These are phyloP conservation scores for Papilio protenor DNA, from an alignment of 2,888 invertebrate species.

Conservation along the genomic window DNA sequence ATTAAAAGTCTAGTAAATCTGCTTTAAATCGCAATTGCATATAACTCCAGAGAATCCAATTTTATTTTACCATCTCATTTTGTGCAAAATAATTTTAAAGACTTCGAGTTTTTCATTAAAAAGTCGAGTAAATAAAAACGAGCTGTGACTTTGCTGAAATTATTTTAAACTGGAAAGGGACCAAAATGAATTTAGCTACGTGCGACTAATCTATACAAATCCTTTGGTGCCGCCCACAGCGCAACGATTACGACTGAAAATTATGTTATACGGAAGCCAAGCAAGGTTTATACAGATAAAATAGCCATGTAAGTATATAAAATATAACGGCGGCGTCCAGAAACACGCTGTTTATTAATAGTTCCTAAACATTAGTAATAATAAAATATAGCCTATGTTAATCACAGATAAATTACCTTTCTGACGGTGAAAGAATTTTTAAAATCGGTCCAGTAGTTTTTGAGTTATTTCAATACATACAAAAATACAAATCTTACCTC, in stretches of 20 bases:
- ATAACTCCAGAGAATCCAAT: conserved; percentile 24
- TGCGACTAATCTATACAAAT: conserved; percentile 37
- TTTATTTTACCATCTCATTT: conserved; percentile 17
- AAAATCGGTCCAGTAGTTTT: no score
- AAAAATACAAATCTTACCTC: no score
- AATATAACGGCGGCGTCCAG: no score
- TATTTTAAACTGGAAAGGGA: conserved; percentile 35
- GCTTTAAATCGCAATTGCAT: background rate
- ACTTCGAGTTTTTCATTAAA: conserved; percentile 12
- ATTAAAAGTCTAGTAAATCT: background rate
- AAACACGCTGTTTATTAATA: no score
- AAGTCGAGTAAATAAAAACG: conserved; percentile 23
- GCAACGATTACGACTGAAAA: conserved; percentile 19
- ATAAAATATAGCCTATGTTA: no score
- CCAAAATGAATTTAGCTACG: conserved; percentile 36
- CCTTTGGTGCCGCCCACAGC: conserved; percentile 20
- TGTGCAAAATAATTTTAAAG: background rate
- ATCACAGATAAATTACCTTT: no score
- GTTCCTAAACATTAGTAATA: no score
- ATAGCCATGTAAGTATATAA: background rate
- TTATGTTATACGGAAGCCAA: conserved; percentile 18
- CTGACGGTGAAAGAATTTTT: no score
- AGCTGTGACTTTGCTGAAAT: conserved; percentile 30
- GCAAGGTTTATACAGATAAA: background rate
- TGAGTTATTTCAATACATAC: no score